Evolutionary conservation across 1,140 invertebrate species (phyloP).

Genomic region (Helicoverpa zea): DNA sequence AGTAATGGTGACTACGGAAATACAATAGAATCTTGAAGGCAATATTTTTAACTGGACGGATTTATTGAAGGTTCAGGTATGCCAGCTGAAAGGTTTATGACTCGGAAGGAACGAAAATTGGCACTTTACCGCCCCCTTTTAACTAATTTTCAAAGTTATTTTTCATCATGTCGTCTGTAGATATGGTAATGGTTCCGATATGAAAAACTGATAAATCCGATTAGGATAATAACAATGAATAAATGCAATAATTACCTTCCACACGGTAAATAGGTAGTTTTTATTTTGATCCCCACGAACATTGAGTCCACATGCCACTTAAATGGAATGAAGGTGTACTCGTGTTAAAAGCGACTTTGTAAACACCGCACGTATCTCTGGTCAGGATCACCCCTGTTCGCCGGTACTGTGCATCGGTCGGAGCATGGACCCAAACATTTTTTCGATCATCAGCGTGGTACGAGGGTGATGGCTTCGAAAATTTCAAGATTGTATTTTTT

Average conservation of each 20-base stretch:
- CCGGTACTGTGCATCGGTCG: slow-evolving; percentile 49
- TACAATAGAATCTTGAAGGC: slow-evolving; percentile 27
- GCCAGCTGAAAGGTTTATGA: slow-evolving; percentile 29
- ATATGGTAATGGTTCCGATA: no score
- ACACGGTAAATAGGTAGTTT: slow-evolving; percentile 29
- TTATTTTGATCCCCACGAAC: slow-evolving; percentile 28
- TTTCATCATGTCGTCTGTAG: no score
- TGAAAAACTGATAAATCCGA: not conserved
- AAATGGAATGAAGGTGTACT: slow-evolving; percentile 49
- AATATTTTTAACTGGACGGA: slow-evolving; percentile 22
- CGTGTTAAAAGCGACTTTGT: slow-evolving; percentile 59
- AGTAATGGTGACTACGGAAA: slow-evolving; percentile 48
- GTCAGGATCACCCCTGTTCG: slow-evolving; percentile 58
- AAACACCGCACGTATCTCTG: slow-evolving; percentile 61
- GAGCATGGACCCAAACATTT: slow-evolving; percentile 56
- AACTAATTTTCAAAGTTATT: no score
- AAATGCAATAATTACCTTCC: slow-evolving; percentile 22
- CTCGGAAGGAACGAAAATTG: not conserved
- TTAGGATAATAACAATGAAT: not conserved
- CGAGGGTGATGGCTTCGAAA: slow-evolving; percentile 64
- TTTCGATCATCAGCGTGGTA: slow-evolving; percentile 44
- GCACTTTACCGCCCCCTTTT: not conserved
- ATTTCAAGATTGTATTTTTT: slow-evolving; percentile 55
- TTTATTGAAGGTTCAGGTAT: slow-evolving; percentile 46
- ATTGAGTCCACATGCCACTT: slow-evolving; percentile 45